Conservation (phyloP, 2,113 vertebrate species). For the Gracilinanus agilis region DNA sequence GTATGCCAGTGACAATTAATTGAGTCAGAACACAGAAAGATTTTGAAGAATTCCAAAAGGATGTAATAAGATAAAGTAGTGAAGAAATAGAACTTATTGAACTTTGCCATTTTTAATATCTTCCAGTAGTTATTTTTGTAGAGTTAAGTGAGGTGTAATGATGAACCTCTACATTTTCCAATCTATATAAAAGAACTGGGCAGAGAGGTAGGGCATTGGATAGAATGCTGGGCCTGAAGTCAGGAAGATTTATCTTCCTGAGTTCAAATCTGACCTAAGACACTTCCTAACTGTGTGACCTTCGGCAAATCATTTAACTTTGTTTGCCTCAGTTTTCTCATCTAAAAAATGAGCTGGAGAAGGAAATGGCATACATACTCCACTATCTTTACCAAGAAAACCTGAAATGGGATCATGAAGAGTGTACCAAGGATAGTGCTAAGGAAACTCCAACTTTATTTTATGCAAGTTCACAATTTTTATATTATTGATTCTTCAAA, state of each 20-base stretch:
- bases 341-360: too few species aligned
- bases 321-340: too few species aligned
- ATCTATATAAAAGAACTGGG: not conserved
- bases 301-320: too few species aligned
- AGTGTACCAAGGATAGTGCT: not conserved
- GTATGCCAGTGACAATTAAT: not conserved
- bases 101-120: slow-evolving; percentile 11
- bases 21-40: not conserved
- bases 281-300: too few species aligned
- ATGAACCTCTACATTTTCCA: not conserved
- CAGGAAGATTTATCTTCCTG: too few species aligned
- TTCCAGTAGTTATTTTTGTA: not conserved
- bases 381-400: too few species aligned
- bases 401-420: too few species aligned
- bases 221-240: too few species aligned
- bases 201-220: too few species aligned
- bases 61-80: not conserved
- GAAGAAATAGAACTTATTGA: not conserved
- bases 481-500: not conserved
- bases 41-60: slow-evolving; percentile 30
- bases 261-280: too few species aligned
- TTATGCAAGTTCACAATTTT: not conserved
- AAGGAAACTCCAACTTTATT: not conserved
- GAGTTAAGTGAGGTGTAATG: not conserved
- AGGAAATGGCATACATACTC: too few species aligned